Conservation (phyloP, 2,888 invertebrate genomes). For the Hyles lineata region DNA sequence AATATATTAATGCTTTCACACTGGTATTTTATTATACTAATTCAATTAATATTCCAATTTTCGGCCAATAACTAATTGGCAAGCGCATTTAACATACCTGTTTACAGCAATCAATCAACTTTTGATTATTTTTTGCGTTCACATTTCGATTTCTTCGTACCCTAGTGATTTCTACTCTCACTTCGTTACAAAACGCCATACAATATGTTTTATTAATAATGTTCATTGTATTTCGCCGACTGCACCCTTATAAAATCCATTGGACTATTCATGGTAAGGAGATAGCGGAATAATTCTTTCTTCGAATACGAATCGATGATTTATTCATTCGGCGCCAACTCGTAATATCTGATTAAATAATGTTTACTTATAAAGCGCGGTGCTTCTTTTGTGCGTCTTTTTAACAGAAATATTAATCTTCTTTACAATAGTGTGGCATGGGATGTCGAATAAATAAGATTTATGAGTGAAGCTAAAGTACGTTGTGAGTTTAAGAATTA, state of each 20-base stretch:
- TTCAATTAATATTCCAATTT: too few species aligned
- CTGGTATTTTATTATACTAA: too few species aligned
- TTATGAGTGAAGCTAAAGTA: not conserved
- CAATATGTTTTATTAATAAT: slow-evolving; percentile 75
- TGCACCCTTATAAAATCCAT: slow-evolving; percentile 53
- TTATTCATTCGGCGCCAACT: slow-evolving; percentile 38
- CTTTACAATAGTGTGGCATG: not conserved
- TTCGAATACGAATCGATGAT: slow-evolving; percentile 36
- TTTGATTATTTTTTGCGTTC: not conserved
- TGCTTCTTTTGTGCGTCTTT: slow-evolving; percentile 11
- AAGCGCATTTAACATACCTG: not conserved
- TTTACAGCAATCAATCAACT: not conserved
- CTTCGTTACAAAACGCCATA: slow-evolving; percentile 32
- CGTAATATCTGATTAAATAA: slow-evolving; percentile 38
- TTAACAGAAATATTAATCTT: not conserved
- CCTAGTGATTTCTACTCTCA: slow-evolving; percentile 7
- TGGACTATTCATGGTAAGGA: slow-evolving; percentile 58
- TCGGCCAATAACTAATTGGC: too few species aligned
- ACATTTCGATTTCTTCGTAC: not conserved
- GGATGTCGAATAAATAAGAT: not conserved
- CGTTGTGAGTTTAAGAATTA: not conserved
- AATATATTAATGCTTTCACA: too few species aligned
- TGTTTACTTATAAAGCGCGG: slow-evolving; percentile 12
- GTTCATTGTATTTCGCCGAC: slow-evolving; percentile 57
- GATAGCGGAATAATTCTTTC: slow-evolving; percentile 40